Percentiles rank a stretch among this genome's conserved stretches.
Conservation (phyloP, 2,797 vertebrate species). For the Lophotriccus pileatus region DNA sequence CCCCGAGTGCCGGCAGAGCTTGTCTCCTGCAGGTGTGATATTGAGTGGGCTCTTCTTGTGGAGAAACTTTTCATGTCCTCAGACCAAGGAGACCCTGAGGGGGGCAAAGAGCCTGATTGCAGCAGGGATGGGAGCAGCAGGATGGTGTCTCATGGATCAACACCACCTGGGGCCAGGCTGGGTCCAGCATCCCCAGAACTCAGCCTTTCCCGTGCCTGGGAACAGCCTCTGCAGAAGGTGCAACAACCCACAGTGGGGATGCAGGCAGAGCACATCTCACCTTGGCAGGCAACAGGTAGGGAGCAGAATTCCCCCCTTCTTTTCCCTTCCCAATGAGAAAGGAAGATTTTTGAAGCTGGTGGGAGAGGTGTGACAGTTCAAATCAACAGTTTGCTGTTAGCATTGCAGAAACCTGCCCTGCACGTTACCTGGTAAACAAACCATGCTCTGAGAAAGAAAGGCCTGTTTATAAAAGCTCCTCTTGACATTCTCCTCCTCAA, state of each 20-base stretch:
- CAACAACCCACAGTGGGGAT: fast-evolving
- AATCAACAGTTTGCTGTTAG: slow-evolving; percentile 24
- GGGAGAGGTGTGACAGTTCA: neutral
- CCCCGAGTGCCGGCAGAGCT: neutral
- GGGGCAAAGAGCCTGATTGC: neutral
- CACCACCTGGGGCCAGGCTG: fast-evolving
- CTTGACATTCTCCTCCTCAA: slow-evolving; percentile 64
- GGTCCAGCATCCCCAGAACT: neutral
- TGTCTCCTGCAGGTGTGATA: neutral
- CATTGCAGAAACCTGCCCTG: neutral
- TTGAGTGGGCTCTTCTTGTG: neutral
- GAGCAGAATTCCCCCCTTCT: neutral
- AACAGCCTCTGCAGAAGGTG: neutral
- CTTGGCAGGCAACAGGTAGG: neutral
- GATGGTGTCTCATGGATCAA: neutral
- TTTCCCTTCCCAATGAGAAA: neutral
- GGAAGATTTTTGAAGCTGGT: neutral
- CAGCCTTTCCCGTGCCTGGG: neutral
- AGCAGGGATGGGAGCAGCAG: neutral
- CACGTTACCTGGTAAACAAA: slow-evolving; percentile 48
- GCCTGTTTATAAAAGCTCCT: slow-evolving; percentile 62
- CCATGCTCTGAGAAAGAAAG: slow-evolving; percentile 26
- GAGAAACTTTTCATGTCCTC: neutral
- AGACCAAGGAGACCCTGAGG: neutral
- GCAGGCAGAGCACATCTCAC: neutral